Conservation (phyloP, 2,113 vertebrate species). For the Gavialis gangeticus region DNA sequence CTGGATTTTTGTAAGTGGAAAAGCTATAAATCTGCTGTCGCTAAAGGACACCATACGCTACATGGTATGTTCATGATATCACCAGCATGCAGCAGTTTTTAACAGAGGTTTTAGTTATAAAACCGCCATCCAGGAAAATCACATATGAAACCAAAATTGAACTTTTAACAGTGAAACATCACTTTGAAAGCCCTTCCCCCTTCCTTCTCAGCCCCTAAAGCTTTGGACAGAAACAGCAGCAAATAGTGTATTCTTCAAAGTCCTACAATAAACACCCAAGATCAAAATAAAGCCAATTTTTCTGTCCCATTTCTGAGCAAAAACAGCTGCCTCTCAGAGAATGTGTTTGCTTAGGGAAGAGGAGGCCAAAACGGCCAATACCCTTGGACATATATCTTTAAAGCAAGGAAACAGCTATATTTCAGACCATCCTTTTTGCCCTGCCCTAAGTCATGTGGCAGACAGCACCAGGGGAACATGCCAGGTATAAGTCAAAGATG, state of each 20-base stretch:
- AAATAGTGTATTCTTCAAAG: conserved; percentile 14
- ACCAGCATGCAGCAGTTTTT: conserved; percentile 48
- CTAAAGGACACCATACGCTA: conserved; percentile 63
- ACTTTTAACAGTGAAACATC: conserved; percentile 38
- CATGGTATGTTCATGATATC: conserved; percentile 51
- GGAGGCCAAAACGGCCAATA: neutral
- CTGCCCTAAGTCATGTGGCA: neutral
- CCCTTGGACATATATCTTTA: neutral
- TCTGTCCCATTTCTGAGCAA: conserved; percentile 47
- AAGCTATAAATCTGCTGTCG: conserved; percentile 63
- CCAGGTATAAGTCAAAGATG: conserved; percentile 30
- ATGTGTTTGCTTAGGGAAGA: conserved; percentile 17
- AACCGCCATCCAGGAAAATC: conserved; percentile 63
- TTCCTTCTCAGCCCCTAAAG: conserved; percentile 54
- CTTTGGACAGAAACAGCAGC: conserved; percentile 28
- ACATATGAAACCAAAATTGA: conserved; percentile 19
- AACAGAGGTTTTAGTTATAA: conserved; percentile 56
- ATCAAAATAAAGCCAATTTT: conserved; percentile 54
- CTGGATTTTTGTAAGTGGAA: conserved; percentile 68
- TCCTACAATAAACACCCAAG: conserved; percentile 55
- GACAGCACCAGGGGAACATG: accelerated
- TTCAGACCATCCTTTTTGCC: neutral
- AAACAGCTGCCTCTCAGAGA: conserved; percentile 65
- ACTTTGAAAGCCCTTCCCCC: conserved; percentile 56
- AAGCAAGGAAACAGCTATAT: neutral